phyloP scores from a whole-genome alignment of 2,113 vertebrate species.

The Eleginops maclovinus region DNA sequence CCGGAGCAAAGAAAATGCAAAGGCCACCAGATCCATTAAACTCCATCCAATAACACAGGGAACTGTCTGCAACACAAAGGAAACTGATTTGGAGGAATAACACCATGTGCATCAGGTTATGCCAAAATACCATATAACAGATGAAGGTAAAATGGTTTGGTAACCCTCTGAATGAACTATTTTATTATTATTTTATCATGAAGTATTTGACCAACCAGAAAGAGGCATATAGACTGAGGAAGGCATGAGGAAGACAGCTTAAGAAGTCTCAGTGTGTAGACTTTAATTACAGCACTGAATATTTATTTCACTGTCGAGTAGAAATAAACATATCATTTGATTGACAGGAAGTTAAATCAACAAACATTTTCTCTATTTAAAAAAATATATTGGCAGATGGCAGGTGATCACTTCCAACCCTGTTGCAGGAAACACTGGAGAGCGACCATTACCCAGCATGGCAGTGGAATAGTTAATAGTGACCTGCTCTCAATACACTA shows the following conservation, averaged over 20 bases:
- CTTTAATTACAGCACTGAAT: too few relatives aligned
- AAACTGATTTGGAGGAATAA: constrained; percentile 32
- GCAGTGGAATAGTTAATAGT: too few relatives aligned
- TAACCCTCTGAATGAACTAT: not conserved
- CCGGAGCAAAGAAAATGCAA: constrained; percentile 66
- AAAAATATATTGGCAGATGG: too few relatives aligned
- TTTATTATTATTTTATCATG: not conserved
- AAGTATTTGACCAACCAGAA: not conserved
- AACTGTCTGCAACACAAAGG: constrained; percentile 34
- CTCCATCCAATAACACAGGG: constrained; percentile 49
- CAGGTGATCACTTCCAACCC: too few relatives aligned
- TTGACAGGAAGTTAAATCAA: not conserved
- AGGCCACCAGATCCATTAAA: constrained; percentile 75
- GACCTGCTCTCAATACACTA: too few relatives aligned
- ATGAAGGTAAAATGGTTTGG: constrained; percentile 5
- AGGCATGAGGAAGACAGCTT: too few relatives aligned
- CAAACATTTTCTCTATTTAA: not conserved
- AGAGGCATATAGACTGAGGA: not conserved
- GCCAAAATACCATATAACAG: constrained; percentile 32
- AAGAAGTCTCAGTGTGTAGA: not conserved
- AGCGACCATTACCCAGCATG: too few relatives aligned
- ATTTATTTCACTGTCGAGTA: not conserved
- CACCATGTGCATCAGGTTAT: constrained; percentile 1
- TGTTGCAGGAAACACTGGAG: too few relatives aligned
- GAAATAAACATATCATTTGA: not conserved